Conservation (phyloP, 2,888 invertebrate species). For the Odontothrips loti region DNA sequence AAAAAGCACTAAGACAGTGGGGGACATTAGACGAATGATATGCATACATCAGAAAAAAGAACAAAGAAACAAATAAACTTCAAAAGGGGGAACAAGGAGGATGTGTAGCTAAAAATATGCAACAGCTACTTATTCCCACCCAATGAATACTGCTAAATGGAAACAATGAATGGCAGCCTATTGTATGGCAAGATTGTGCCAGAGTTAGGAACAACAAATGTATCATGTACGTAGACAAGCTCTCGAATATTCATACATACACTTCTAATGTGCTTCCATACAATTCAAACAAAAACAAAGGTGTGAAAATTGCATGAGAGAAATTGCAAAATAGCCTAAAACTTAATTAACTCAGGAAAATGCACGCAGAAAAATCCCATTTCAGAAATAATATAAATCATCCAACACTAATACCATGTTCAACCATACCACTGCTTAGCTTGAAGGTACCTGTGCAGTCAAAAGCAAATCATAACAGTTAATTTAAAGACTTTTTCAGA, state of each 20-base stretch:
- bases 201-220: slow-evolving; percentile 6
- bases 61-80: too few species aligned
- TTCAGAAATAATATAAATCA: not conserved
- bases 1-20: not conserved
- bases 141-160: slow-evolving; percentile 1
- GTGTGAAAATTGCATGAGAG: not conserved
- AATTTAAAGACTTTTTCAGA: not conserved
- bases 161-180: not conserved
- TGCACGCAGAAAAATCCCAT: not conserved
- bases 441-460: slow-evolving; percentile 18
- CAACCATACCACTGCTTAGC: slow-evolving; percentile 18
- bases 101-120: not conserved
- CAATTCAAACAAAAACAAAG: not conserved
- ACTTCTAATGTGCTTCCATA: not conserved
- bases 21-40: slow-evolving; percentile 14
- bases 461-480: slow-evolving; percentile 21
- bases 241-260: not conserved
- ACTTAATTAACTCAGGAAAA: slow-evolving; percentile 22
- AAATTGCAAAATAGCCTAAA: slow-evolving; percentile 19
- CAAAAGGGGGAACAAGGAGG: not conserved
- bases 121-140: slow-evolving; percentile 3
- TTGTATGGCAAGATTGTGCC: slow-evolving; percentile 20
- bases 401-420: slow-evolving; percentile 14
- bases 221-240: not conserved
- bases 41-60: slow-evolving; percentile 4